phyloP scores from a whole-genome alignment of 2,113 vertebrate species.

The Coptodon bakossiorum region DNA sequence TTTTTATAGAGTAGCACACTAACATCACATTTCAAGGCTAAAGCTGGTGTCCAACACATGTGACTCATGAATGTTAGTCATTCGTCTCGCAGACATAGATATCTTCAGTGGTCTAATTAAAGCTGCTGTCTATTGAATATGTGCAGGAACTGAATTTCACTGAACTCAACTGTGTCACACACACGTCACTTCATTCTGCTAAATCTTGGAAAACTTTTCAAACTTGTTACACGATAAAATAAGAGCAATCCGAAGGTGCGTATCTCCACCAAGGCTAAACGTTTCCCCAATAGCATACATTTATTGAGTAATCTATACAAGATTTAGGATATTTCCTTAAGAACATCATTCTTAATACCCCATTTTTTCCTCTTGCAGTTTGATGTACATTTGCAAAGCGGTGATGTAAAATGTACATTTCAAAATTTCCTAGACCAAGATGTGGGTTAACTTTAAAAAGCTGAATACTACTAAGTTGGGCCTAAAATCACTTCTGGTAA shows the following conservation, averaged over 20 bases:
- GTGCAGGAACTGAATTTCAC: not conserved
- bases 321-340: not conserved
- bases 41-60: not conserved
- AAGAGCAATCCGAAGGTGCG: not conserved
- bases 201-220: not conserved
- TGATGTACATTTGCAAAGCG: not conserved
- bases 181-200: not conserved
- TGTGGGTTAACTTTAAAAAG: not conserved
- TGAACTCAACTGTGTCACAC: not conserved
- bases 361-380: not conserved
- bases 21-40: not conserved
- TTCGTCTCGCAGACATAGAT: slow-evolving; percentile 2
- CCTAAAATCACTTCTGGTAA: not conserved
- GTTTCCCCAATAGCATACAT: not conserved
- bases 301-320: not conserved
- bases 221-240: not conserved
- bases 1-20: not conserved
- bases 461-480: not conserved
- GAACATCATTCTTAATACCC: not conserved
- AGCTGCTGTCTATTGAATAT: not conserved
- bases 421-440: not conserved
- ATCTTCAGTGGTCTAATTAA: slow-evolving; percentile 5
- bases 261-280: not conserved
- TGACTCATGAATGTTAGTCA: slow-evolving; percentile 12
- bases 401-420: not conserved